phyloP scores from a whole-genome alignment of 2,888 invertebrate genomes.

The Plebejus melissa region DNA sequence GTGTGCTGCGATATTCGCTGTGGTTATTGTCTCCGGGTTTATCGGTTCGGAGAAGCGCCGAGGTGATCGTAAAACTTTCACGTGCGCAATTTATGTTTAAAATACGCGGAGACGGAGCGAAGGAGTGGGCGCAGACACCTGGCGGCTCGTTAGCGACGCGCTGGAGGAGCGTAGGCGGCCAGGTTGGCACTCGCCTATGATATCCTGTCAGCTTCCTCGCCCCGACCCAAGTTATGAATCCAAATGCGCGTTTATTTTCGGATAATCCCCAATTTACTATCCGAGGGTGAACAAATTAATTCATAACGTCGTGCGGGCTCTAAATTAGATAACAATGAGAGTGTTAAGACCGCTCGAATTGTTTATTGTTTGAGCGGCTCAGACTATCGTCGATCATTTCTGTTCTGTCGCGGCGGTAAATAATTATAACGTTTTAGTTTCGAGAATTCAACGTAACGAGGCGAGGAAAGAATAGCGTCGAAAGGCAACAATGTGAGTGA shows the following conservation, averaged over 20 bases:
- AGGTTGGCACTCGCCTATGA: slow-evolving; percentile 20
- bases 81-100: slow-evolving; percentile 71
- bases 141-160: slow-evolving; percentile 72
- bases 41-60: slow-evolving; percentile 70
- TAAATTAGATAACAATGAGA: slow-evolving; percentile 25
- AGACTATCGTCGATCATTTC: background rate
- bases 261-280: slow-evolving; percentile 25
- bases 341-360: slow-evolving; percentile 5
- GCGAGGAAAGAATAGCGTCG: slow-evolving; percentile 6
- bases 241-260: slow-evolving; percentile 22
- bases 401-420: background rate
- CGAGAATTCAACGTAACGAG: background rate
- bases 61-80: slow-evolving; percentile 77
- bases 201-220: slow-evolving; percentile 16
- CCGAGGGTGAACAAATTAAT: slow-evolving; percentile 28
- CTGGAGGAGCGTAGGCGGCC: slow-evolving; percentile 34
- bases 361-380: slow-evolving; percentile 5
- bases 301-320: slow-evolving; percentile 23
- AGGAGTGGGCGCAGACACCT: slow-evolving; percentile 74
- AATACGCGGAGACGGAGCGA: slow-evolving; percentile 66
- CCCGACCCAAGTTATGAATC: background rate
- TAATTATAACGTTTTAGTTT: background rate
- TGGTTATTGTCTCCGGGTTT: slow-evolving; percentile 68
- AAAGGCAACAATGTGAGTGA: slow-evolving; percentile 32
- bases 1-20: slow-evolving; percentile 66